These are phyloP conservation scores for Thereva nobilitata DNA, from an alignment of 2,888 invertebrate species.

Conservation along the genomic window DNA sequence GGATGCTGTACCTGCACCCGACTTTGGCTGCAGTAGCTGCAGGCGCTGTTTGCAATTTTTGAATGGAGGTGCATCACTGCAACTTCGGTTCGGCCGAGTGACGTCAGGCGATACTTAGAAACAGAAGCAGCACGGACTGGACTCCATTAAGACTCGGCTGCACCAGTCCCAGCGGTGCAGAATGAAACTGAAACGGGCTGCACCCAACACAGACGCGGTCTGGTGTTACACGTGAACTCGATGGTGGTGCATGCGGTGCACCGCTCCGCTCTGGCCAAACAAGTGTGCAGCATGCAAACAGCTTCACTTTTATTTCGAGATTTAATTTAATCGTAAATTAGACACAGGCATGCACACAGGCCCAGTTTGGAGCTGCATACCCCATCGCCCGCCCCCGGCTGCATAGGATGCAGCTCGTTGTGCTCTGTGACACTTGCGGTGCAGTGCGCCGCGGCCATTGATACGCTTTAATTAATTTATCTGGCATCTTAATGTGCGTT, in stretches of 20 bases:
- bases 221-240: slow-evolving; percentile 6
- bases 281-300: slow-evolving; percentile 34
- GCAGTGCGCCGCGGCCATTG: slow-evolving; percentile 25
- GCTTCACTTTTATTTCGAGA: slow-evolving; percentile 41
- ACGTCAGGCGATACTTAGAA: background rate
- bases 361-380: background rate
- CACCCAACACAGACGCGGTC: slow-evolving; percentile 4
- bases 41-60: slow-evolving; percentile 33
- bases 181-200: slow-evolving; percentile 32
- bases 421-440: slow-evolving; percentile 4
- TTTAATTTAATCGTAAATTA: slow-evolving; percentile 42
- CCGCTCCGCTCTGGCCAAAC: slow-evolving; percentile 35
- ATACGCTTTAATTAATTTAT: slow-evolving; percentile 42
- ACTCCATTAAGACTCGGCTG: slow-evolving; percentile 8
- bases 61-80: slow-evolving; percentile 26
- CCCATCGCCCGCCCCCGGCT: background rate
- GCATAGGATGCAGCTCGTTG: slow-evolving; percentile 1
- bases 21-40: slow-evolving; percentile 19
- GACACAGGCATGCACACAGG: slow-evolving; percentile 38
- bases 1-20: background rate
- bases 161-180: background rate
- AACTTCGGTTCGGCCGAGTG: background rate
- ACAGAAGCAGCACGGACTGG: slow-evolving; percentile 1
- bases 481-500: slow-evolving; percentile 40
- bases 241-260: slow-evolving; percentile 30